phyloP scores from a whole-genome alignment of 1,140 invertebrate species.

The Melipona quadrifasciata region DNA sequence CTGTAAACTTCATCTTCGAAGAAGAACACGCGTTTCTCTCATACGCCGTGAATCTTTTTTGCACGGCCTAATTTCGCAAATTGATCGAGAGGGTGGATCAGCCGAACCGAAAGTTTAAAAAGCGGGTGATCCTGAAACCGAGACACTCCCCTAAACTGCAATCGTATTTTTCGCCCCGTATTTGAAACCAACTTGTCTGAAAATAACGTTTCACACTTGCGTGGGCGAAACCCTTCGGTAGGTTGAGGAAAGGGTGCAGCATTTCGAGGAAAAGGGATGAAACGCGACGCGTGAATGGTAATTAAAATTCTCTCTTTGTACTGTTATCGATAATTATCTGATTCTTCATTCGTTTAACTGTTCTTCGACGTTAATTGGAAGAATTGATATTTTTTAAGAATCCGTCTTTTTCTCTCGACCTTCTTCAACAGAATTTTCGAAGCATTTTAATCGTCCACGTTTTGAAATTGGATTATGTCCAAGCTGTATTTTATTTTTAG shows the following conservation, averaged over 20 bases:
- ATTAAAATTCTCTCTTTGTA: background rate
- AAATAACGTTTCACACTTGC: constrained; percentile 35
- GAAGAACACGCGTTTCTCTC: background rate
- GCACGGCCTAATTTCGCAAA: background rate
- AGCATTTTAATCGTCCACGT: background rate
- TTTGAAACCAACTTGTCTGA: constrained; percentile 9
- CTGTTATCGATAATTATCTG: background rate
- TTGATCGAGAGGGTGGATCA: background rate
- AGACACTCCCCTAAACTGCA: background rate
- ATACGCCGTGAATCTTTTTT: background rate
- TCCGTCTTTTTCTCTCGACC: too few relatives aligned
- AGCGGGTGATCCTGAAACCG: background rate
- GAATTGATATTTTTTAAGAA: too few relatives aligned
- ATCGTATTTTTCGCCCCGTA: constrained; percentile 1
- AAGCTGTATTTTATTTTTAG: background rate
- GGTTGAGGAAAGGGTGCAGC: background rate
- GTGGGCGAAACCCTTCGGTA: constrained; percentile 22
- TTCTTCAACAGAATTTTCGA: background rate
- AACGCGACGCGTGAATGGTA: background rate
- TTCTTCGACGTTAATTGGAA: too few relatives aligned
- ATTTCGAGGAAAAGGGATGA: background rate
- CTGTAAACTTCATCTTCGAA: background rate
- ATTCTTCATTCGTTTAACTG: background rate
- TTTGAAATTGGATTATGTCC: background rate
- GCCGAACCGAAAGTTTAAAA: background rate